Base-by-base conservation (phyloP, 2,888 invertebrate species). In the Bugulina stolonifera region DNA sequence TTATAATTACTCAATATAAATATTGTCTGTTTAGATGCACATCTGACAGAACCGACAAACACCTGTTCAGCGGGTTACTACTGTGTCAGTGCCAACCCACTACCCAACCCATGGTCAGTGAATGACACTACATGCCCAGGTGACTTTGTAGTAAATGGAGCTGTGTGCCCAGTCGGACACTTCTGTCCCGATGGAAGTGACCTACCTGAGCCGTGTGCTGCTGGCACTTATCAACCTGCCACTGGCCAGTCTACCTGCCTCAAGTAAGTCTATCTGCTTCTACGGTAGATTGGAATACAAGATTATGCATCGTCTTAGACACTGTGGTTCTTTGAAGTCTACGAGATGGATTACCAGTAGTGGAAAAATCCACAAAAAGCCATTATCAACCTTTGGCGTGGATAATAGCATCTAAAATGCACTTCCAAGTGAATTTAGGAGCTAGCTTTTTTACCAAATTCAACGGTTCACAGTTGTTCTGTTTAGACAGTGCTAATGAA, bases 161-260 rank as follows among this genome's bases (percentile, higher is more conserved):
- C 64, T n/a, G 74, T 76, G 23, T 81, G 81, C 73, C 80, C 80
- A 29, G 72, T 76, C 1, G 81, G 81, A 32, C 79, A 80, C 74
- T 80, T 79, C 72, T 81, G 81, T 72, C 80, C 79, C 29, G 71
- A 72, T 72, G 81, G 81, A 72, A 77, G 80, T 71, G 77, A 77
- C 73, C 78, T 77, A 75, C 82, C 81, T 25, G 77, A 77, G 75
- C 80, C 77, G 72, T 83, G 83, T 73, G 78, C 80, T 35, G 77
- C 81, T 14, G 83, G 83, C 22, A 76, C 78, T 3, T 82, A 81
- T 75, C 82, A 83, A 72, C 78, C 80, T 75, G 73, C 78, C 70
- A 77, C 78, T 76, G 79, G 78, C 74, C 79, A 80, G 75, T 22
- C 5, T 27, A 32, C 3, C 27, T 72, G 73, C 70, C 32, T 70